Base-by-base conservation (phyloP, 2,113 vertebrate genomes). In the Nanorana parkeri region DNA sequence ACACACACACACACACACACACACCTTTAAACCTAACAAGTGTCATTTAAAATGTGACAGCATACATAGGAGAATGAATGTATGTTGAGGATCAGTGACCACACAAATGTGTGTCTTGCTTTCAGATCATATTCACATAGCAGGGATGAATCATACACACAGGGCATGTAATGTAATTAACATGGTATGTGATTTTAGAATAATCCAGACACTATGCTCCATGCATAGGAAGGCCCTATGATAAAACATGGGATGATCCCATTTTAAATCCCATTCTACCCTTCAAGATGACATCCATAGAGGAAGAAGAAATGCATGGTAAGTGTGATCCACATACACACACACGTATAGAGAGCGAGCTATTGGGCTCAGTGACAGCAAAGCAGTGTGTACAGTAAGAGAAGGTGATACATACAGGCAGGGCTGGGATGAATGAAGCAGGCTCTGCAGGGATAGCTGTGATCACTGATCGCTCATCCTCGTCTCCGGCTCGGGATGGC, bases 381-480 rank as follows among this genome's bases (percentile, higher is more conserved):
- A n/a, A n/a, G n/a, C n/a, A n/a, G n/a, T n/a, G n/a, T n/a, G n/a
- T n/a, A n/a, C n/a, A n/a, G n/a, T n/a, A n/a, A n/a, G n/a, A n/a
- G n/a, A 28, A 23, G 23, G 2, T 5, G 23, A 72, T 72, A 80
- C 78, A 17, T 81, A 41, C 79, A 20, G 24, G 26, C 78, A 52
- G 78, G 17, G 56, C 55, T 58, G 58, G 41, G 55, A 65, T 67
- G 76, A 78, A 78, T 78, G 76, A 6, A 67, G 63, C 19, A 0
- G 65, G 23, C 6, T 26, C 5, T 28, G 20, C 23, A 3, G 54
- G 23, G 21, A 52, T 23, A 7, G 68, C n/a, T n/a, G 32, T 65
- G 63, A 28, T 64, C 71, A 54, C 56, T 72, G 64, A 0, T 13
- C 60, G 68, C 79, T 81, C 80, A 83, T 83, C 64, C 64, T 83